Evolutionary conservation across 2,113 vertebrate species (phyloP).

Genomic region (Datnioides undecimradiatus): DNA sequence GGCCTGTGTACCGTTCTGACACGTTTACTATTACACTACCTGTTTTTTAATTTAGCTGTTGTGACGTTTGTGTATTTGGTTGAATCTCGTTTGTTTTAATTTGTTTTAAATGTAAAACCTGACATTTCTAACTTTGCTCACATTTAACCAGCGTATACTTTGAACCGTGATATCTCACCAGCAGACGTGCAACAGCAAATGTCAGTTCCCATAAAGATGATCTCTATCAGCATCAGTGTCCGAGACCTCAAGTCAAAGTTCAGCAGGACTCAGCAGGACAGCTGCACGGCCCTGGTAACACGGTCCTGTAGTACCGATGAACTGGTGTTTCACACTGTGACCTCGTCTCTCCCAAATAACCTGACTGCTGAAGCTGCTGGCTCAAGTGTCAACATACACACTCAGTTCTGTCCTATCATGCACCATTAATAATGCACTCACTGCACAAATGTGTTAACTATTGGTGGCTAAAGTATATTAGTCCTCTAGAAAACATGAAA

Average conservation of each 20-base stretch:
- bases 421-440: not conserved
- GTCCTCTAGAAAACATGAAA: not conserved
- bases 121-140: no score
- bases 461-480: not conserved
- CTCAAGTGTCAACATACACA: constrained; percentile 24
- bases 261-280: constrained; percentile 40
- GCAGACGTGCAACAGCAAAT: not conserved
- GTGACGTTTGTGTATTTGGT: not conserved
- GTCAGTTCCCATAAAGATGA: not conserved
- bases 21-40: not conserved
- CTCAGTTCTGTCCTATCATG: not conserved
- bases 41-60: not conserved
- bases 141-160: not conserved
- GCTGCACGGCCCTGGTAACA: constrained; percentile 29
- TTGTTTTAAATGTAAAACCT: no score
- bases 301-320: not conserved
- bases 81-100: not conserved
- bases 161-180: not conserved
- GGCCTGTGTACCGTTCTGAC: not conserved
- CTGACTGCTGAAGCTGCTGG: not conserved
- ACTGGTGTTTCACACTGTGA: constrained; percentile 4
- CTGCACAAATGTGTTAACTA: not conserved
- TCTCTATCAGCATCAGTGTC: not conserved
- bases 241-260: constrained; percentile 33
- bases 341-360: constrained; percentile 32